These are phyloP conservation scores for Mesopsocus fuscifrons DNA, from an alignment of 2,888 invertebrate species.

Conservation along the genomic window DNA sequence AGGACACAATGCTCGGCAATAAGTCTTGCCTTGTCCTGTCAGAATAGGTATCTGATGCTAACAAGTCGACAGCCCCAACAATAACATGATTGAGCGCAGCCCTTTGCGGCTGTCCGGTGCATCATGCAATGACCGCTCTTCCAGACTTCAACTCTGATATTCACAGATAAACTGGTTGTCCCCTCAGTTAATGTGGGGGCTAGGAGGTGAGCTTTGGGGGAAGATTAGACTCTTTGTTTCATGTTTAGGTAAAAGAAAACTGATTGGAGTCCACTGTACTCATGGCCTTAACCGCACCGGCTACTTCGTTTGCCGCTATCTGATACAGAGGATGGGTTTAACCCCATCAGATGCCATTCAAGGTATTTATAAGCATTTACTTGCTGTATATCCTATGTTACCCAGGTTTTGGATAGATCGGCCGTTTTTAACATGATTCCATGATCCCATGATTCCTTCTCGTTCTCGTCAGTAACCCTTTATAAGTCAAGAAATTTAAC, in stretches of 20 bases:
- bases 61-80: neutral
- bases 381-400: constrained; percentile 7
- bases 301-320: constrained; percentile 48
- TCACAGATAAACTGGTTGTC: too few relatives aligned
- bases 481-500: too few relatives aligned
- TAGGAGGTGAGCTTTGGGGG: too few relatives aligned
- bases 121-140: constrained; percentile 14
- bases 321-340: constrained; percentile 41
- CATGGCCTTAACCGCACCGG: constrained; percentile 67
- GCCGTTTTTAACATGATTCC: constrained; percentile 3
- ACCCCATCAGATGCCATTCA: constrained; percentile 34
- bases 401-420: neutral
- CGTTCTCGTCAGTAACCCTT: too few relatives aligned
- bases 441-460: neutral
- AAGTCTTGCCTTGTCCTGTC: neutral
- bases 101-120: neutral
- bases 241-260: too few relatives aligned
- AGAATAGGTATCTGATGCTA: neutral
- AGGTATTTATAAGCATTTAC: constrained; percentile 27
- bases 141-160: too few relatives aligned
- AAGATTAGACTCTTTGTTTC: too few relatives aligned
- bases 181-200: too few relatives aligned
- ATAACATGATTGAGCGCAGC: neutral
- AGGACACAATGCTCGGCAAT: too few relatives aligned
- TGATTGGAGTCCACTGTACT: constrained; percentile 66